phyloP scores from a whole-genome alignment of 2,797 vertebrate species.

The Numenius phaeopus region DNA sequence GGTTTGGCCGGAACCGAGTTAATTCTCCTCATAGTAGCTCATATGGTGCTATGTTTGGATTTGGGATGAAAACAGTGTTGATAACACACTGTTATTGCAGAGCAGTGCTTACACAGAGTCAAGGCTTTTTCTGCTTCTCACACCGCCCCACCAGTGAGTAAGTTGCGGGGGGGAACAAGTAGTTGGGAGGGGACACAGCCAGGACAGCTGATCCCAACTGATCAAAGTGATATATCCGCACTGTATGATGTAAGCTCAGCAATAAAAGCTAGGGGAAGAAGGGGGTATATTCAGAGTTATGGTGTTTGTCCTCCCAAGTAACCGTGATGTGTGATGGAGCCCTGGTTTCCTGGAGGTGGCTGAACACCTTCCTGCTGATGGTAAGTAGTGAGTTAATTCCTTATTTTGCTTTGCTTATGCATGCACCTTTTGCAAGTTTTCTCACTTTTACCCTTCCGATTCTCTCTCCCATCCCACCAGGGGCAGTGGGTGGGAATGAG shows the following conservation, averaged over 20 bases:
- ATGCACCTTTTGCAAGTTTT: neutral
- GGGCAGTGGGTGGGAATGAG: too few species aligned
- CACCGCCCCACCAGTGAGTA: rapidly evolving
- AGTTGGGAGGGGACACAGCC: neutral
- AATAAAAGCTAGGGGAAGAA: neutral
- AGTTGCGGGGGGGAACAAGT: neutral
- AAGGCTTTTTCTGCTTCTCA: neutral
- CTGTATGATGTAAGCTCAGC: rapidly evolving
- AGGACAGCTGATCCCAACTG: neutral
- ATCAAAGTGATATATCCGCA: too few species aligned
- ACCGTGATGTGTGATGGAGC: rapidly evolving
- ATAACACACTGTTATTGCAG: rapidly evolving
- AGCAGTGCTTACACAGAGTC: neutral
- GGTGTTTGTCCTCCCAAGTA: neutral
- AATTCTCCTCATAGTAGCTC: neutral
- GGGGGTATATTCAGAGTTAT: rapidly evolving
- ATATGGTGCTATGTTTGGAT: rapidly evolving
- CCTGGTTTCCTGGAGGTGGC: neutral
- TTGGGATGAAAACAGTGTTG: neutral
- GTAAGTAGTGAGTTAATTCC: neutral
- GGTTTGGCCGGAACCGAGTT: neutral
- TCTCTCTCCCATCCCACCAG: too few species aligned
- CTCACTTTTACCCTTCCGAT: neutral
- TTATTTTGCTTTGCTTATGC: neutral
- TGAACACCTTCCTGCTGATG: rapidly evolving